Conservation (phyloP, 2,113 vertebrate species). For the Muntiacus muntjak region DNA sequence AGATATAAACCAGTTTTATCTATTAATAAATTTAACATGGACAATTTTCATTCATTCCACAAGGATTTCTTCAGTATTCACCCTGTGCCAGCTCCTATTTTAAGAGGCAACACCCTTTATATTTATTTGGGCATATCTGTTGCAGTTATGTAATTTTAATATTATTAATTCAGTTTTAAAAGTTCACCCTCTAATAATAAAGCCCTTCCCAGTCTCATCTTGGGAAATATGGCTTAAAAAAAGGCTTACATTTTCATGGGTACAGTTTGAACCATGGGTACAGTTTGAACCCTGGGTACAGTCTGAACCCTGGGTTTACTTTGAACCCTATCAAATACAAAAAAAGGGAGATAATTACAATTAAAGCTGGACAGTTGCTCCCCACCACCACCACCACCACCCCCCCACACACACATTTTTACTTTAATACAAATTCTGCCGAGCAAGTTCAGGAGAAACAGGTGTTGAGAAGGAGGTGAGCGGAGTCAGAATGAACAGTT, state of each 20-base stretch:
- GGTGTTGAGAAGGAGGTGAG: neutral
- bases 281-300: constrained; percentile 66
- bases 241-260: constrained; percentile 91
- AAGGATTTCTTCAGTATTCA: neutral
- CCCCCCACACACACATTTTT: neutral
- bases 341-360: constrained; percentile 66
- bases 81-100: neutral
- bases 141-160: constrained; percentile 6
- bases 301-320: constrained; percentile 87
- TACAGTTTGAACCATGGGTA: constrained; percentile 75
- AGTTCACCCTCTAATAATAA: constrained; percentile 44
- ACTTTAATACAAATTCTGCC: neutral
- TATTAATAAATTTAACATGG: neutral
- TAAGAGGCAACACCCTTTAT: neutral
- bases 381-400: neutral
- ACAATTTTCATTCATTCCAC: neutral
- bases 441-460: constrained; percentile 22
- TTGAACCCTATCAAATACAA: constrained; percentile 89
- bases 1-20: neutral
- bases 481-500: neutral
- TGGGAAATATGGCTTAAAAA: constrained; percentile 59
- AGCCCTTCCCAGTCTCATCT: constrained; percentile 23
- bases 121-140: neutral
- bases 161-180: constrained; percentile 29
- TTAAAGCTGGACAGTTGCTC: neutral